Conservation (phyloP, 2,797 vertebrate genomes). For the Meriones psammophilus region DNA sequence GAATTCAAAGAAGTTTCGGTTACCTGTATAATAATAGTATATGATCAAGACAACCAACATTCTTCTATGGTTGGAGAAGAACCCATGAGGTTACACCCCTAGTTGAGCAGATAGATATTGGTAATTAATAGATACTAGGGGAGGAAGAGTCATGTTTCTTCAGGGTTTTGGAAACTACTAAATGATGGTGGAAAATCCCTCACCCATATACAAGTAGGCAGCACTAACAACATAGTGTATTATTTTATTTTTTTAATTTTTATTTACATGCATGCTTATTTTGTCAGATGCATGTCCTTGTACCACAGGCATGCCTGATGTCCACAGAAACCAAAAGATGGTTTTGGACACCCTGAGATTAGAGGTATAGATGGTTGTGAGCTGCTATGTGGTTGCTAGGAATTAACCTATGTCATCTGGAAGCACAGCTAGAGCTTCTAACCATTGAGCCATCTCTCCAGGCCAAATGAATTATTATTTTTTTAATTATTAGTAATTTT, state of each 20-base stretch:
- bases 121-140: background rate
- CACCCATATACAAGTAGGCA: background rate
- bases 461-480: background rate
- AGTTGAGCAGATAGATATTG: background rate
- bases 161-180: background rate
- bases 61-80: background rate
- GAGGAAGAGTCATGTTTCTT: background rate
- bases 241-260: background rate
- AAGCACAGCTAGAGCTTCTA: background rate
- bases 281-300: background rate
- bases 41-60: background rate
- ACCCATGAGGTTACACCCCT: background rate
- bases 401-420: background rate
- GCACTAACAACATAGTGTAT: background rate
- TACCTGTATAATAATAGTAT: background rate
- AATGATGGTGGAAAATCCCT: too few relatives aligned
- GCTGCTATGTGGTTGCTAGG: background rate
- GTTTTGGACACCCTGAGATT: background rate
- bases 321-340: background rate
- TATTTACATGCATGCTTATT: background rate
- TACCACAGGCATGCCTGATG: background rate
- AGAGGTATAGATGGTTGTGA: background rate
- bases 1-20: background rate
- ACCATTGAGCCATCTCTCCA: background rate
- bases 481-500: background rate